Conservation (phyloP, 1,140 invertebrate genomes). For the Meloidogyne floridensis region DNA sequence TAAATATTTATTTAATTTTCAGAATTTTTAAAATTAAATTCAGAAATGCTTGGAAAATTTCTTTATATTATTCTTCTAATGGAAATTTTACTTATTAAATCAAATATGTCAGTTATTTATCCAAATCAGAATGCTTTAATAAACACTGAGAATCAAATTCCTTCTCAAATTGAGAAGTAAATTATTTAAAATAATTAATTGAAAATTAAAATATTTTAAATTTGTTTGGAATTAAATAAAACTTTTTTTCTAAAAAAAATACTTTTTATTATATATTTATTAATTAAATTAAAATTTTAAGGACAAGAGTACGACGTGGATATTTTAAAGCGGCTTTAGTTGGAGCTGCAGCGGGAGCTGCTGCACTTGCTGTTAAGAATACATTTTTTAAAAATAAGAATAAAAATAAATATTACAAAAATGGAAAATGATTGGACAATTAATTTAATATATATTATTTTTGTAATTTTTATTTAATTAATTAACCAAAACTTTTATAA, state of each 20-base stretch:
- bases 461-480: neutral
- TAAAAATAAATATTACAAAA: constrained; percentile 8
- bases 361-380: neutral
- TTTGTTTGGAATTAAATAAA: too few relatives aligned
- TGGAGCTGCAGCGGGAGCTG: neutral
- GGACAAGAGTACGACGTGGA: neutral
- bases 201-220: too few relatives aligned
- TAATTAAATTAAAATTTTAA: constrained; percentile 7
- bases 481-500: too few relatives aligned
- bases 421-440: neutral
- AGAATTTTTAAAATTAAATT: neutral
- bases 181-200: too few relatives aligned
- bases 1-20: neutral
- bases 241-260: too few relatives aligned
- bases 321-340: neutral
- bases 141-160: neutral
- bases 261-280: too few relatives aligned
- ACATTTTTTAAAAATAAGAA: constrained; percentile 9
- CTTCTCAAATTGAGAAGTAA: neutral
- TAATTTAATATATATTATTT: neutral
- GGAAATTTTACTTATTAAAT: neutral
- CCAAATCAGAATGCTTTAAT: neutral
- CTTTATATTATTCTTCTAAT: neutral
- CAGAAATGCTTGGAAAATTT: neutral
- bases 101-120: neutral